A percentile compares a stretch with the other conserved stretches of the same genome.
Evolutionary conservation across 2,113 vertebrate species (phyloP).

Genomic region (Sebastes fasciatus): DNA sequence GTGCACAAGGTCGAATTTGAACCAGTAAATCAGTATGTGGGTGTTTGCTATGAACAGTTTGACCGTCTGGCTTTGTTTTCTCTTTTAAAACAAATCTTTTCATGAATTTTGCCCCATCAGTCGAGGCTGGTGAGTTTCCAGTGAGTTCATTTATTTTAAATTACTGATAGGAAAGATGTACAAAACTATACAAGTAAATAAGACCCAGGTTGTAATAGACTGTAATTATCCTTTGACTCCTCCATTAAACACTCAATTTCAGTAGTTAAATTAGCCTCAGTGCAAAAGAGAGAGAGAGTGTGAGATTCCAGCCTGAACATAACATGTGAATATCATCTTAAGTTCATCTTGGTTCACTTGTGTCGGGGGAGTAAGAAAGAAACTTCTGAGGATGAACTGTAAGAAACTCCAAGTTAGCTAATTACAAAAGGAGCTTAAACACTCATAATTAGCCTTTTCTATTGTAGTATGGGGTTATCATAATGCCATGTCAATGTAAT

Average conservation of each 20-base stretch:
- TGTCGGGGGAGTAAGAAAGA: constrained; percentile 43
- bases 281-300: constrained; percentile 21
- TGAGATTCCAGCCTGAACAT: constrained; percentile 49
- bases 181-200: constrained; percentile 14
- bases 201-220: constrained; percentile 15
- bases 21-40: background rate
- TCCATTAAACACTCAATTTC: constrained; percentile 16
- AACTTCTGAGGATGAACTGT: constrained; percentile 68
- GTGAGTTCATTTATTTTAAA: background rate
- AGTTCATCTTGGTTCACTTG: constrained; percentile 67
- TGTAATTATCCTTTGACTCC: constrained; percentile 9
- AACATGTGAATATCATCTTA: constrained; percentile 53
- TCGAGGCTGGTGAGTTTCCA: background rate
- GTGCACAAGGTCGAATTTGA: background rate
- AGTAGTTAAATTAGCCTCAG: background rate
- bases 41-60: background rate
- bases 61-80: background rate
- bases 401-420: constrained; percentile 74
- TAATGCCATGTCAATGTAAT: constrained; percentile 73
- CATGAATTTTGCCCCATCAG: background rate
- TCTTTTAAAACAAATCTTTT: background rate
- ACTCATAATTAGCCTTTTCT: constrained; percentile 77
- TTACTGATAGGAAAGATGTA: constrained; percentile 1
- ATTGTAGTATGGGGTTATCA: constrained; percentile 73
- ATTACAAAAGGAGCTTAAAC: constrained; percentile 82